phyloP scores from a whole-genome alignment of 2,797 vertebrate genomes.

The Acropternis orthonyx region DNA sequence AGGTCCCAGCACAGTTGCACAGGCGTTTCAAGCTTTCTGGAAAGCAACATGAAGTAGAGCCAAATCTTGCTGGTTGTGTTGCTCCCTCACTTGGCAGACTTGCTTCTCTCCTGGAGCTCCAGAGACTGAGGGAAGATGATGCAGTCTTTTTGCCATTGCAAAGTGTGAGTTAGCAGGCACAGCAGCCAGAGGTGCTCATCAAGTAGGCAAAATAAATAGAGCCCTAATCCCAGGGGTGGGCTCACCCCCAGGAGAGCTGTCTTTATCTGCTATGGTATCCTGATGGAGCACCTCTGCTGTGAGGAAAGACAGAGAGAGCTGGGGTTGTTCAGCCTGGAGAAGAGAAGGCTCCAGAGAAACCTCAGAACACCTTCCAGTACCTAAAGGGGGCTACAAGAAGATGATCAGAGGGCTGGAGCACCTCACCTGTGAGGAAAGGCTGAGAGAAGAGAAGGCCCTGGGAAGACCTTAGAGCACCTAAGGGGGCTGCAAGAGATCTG shows the following conservation, averaged over 20 bases:
- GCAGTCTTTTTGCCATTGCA: neutral
- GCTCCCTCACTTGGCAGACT: neutral
- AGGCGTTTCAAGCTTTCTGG: neutral
- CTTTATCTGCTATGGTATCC: neutral
- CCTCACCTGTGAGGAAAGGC: neutral
- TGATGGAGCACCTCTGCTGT: rapidly evolving
- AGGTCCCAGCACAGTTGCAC: neutral
- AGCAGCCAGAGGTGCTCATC: neutral
- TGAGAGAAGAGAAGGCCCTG: neutral
- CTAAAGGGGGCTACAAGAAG: neutral
- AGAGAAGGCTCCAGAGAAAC: neutral
- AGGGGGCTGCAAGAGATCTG: neutral
- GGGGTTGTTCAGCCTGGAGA: neutral
- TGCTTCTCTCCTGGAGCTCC: neutral
- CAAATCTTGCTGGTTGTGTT: neutral
- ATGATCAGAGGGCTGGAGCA: neutral
- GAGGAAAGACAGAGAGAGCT: neutral
- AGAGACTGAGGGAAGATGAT: rapidly evolving
- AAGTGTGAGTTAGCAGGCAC: neutral
- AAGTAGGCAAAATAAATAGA: neutral
- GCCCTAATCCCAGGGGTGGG: neutral
- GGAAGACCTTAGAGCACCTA: neutral
- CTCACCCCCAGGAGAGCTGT: neutral
- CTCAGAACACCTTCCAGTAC: neutral
- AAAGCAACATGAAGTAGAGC: neutral